phyloP scores from a whole-genome alignment of 2,113 vertebrate genomes.

The Trochalopteron elliotii region DNA sequence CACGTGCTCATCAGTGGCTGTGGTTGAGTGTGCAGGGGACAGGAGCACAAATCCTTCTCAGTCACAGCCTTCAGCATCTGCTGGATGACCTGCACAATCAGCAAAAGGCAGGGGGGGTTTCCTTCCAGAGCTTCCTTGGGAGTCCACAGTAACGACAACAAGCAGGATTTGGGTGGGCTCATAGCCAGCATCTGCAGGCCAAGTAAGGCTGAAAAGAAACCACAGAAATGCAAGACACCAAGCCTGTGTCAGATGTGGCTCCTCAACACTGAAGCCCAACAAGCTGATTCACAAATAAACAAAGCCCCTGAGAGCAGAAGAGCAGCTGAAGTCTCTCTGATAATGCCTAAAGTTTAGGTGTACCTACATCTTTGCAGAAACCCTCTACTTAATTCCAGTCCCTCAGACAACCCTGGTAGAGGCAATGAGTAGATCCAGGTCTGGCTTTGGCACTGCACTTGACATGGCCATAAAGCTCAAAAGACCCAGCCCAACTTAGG shows the following conservation, averaged over 20 bases:
- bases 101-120: neutral
- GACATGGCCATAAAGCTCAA: neutral
- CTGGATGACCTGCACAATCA: neutral
- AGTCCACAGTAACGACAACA: rapidly evolving
- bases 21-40: neutral
- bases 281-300: neutral
- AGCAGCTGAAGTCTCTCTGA: neutral
- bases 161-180: constrained; percentile 5
- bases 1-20: neutral
- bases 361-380: neutral
- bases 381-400: neutral
- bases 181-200: neutral
- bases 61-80: neutral
- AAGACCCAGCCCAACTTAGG: neutral
- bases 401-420: neutral
- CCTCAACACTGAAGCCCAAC: neutral
- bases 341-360: neutral
- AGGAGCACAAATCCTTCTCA: neutral
- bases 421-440: neutral
- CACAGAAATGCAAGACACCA: neutral
- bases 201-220: neutral
- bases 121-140: constrained; percentile 30
- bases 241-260: neutral
- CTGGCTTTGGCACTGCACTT: neutral
- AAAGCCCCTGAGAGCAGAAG: neutral